Base-by-base conservation (phyloP, 2,888 invertebrate genomes). In the Platerodrilus igneus region DNA sequence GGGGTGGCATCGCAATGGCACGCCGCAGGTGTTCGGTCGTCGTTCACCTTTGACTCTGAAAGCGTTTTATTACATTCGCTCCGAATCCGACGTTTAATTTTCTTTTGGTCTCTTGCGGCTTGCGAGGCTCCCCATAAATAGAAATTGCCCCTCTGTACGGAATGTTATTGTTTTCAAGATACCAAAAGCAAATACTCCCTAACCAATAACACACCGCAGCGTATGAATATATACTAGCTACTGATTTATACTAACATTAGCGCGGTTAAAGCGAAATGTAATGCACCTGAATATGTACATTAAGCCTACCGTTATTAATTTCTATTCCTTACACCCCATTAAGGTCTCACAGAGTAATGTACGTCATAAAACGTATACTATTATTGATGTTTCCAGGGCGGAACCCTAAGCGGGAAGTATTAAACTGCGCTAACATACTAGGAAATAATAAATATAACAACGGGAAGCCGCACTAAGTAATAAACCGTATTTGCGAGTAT, bases 101-200 rank as follows among this genome's bases (percentile, higher is more conserved):
- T 58, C 59, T 58, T 56, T 45, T 40, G 50, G 57, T 59, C 58
- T 57, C 59, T 42, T 46, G 64, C 62, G 68, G 65, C 58, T 63
- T 65, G 62, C 66, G 66, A 41, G 40, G 33, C 27, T 45, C 29
- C 26, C 45, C 50, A 51, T 53, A 55, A 55, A 56, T 56, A 53
- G 55, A 56, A 55, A 56, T 53, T 50, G 50, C 51, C 38, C 49
- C 44, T 26, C 38, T 34, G 44, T 44, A 30, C 43, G 50, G 36
- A 27, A 34, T 39, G 46, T 47, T 43, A 43, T 46, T 46, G 42
- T 46, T 46, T 41, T 39, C 37, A 13, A 26, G 32, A 33, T 33
- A 30, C 17, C 23, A 28, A 36, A 41, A 33, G 29, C 40, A 34
- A 31, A 32, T 37, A 26, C 28, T 16, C 19, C 33, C 25, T 22